phyloP scores from a whole-genome alignment of 2,888 invertebrate species.

The Aphodius granarius region DNA sequence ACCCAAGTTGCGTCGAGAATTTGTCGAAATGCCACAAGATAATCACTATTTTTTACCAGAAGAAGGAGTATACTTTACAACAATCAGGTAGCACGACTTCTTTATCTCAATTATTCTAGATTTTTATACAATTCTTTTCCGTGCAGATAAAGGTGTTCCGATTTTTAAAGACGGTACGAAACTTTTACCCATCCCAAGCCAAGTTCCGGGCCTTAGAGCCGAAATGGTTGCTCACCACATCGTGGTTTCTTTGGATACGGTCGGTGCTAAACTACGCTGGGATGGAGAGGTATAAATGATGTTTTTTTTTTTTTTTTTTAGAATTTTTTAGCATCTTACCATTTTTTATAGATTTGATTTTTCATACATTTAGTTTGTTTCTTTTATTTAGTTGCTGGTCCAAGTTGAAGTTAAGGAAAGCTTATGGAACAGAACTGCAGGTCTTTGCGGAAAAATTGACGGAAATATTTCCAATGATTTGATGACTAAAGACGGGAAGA shows the following conservation, averaged over 20 bases:
- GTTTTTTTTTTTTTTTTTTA: background rate
- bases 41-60: constrained; percentile 70
- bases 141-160: constrained; percentile 33
- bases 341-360: background rate
- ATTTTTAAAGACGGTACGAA: constrained; percentile 42
- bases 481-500: constrained; percentile 60
- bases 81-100: constrained; percentile 50
- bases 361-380: background rate
- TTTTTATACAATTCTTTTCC: constrained; percentile 3
- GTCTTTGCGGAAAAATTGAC: constrained; percentile 80
- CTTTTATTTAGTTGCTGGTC: constrained; percentile 60
- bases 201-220: constrained; percentile 72
- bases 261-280: constrained; percentile 76
- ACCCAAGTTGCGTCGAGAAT: constrained; percentile 56
- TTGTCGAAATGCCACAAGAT: constrained; percentile 55
- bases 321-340: background rate
- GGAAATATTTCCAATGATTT: constrained; percentile 72
- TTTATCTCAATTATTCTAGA: background rate
- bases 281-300: constrained; percentile 64
- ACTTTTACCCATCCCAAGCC: constrained; percentile 68
- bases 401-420: constrained; percentile 67
- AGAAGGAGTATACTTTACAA: constrained; percentile 66
- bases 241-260: constrained; percentile 66
- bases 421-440: constrained; percentile 78
- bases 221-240: constrained; percentile 72